Conservation (phyloP, 2,113 vertebrate genomes). For the Gasterosteus nipponicus region DNA sequence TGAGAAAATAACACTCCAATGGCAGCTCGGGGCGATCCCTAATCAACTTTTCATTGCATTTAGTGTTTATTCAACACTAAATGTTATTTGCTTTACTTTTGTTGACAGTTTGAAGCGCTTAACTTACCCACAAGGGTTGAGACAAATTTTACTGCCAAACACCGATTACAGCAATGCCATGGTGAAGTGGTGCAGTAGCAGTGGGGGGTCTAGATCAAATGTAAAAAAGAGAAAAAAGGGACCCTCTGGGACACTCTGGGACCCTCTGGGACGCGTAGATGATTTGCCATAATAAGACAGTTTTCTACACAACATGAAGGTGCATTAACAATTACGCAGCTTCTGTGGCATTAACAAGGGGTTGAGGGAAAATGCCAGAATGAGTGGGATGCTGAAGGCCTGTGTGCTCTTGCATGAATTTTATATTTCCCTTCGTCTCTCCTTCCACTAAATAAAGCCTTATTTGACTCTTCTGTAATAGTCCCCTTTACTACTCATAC, state of each 20-base stretch:
- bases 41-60: slow-evolving; percentile 42
- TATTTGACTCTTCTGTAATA: slow-evolving; percentile 12
- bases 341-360: slow-evolving; percentile 23
- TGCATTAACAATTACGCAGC: slow-evolving; percentile 10
- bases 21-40: slow-evolving; percentile 25
- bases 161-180: slow-evolving; percentile 9
- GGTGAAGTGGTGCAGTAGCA: background rate
- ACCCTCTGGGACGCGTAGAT: background rate
- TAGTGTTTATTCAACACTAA: slow-evolving; percentile 18
- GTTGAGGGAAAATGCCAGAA: slow-evolving; percentile 35
- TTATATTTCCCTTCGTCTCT: slow-evolving; percentile 21
- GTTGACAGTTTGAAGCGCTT: slow-evolving; percentile 21
- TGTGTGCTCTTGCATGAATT: slow-evolving; percentile 50
- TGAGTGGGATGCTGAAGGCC: slow-evolving; percentile 39
- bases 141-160: slow-evolving; percentile 24
- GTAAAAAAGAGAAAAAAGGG: no score
- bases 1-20: slow-evolving; percentile 7
- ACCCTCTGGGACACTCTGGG: background rate
- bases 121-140: slow-evolving; percentile 21
- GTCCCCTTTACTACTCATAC: slow-evolving; percentile 19
- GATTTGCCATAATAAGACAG: background rate
- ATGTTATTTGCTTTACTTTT: slow-evolving; percentile 25
- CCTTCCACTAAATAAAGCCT: slow-evolving; percentile 18
- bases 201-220: background rate
- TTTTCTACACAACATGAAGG: slow-evolving; percentile 1